Conservation (phyloP, 2,888 invertebrate genomes). For the Drosophila algonquin region DNA sequence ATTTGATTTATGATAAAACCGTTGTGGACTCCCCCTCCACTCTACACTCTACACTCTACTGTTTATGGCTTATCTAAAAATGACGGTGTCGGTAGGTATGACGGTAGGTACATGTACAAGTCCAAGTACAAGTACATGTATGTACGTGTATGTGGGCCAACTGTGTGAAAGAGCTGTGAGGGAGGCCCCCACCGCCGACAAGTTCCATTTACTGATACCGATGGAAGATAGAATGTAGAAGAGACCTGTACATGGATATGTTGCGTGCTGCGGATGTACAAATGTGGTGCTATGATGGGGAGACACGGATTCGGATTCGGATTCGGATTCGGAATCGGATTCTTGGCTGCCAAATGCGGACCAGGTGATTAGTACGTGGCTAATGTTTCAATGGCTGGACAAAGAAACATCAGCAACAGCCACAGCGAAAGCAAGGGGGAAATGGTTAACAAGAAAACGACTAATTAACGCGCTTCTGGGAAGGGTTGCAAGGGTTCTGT, state of each 20-base stretch:
- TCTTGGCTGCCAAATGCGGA: conserved; percentile 41
- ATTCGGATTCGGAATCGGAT: conserved; percentile 5
- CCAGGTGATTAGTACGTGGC: conserved; percentile 49
- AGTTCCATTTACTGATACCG: conserved; percentile 60
- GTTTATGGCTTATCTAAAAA: conserved; percentile 71
- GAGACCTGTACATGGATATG: neutral
- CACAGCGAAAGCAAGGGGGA: neutral
- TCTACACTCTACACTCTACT: conserved; percentile 51
- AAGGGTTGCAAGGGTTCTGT: neutral
- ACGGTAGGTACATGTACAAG: neutral
- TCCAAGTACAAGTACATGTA: neutral
- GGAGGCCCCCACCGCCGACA: conserved; percentile 23
- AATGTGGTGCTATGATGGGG: conserved; percentile 9
- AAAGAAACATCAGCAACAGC: neutral
- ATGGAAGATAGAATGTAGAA: too few relatives aligned
- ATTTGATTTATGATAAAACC: conserved; percentile 68
- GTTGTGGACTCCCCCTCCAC: conserved; percentile 22
- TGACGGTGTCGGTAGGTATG: conserved; percentile 38
- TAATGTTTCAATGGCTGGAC: conserved; percentile 14
- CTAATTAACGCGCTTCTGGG: conserved; percentile 13
- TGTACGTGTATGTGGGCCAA: conserved; percentile 33
- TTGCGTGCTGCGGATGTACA: conserved; percentile 44
- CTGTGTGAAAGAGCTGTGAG: conserved; percentile 8
- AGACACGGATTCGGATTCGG: neutral
- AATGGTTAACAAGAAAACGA: conserved; percentile 7